Evolutionary conservation across 2,113 vertebrate genomes (phyloP), one percentile per base, ranked within the genome.

Genomic region (Sisor rabdophorus): DNA sequence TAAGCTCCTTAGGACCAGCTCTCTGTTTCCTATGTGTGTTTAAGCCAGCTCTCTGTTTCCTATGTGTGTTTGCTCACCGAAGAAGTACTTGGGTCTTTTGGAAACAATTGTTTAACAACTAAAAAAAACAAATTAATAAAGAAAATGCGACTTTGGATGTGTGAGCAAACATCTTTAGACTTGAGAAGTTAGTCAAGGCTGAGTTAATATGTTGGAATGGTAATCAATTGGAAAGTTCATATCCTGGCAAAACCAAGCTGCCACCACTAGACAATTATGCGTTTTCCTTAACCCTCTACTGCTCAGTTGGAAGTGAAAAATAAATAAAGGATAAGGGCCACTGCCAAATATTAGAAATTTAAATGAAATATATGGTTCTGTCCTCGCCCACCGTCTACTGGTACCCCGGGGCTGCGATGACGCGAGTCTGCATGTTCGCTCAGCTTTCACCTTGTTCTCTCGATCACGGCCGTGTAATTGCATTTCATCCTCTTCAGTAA

Each of bases 401-500:
- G 84, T 86, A 86, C 87, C 40, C 40, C 40, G 9, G 10, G 40
- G 40, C 40, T 84, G 75, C 69, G 79, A 73, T 19, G 83, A 87
- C 88, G 84, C 73, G 60, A 84, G 85, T 79, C 81, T 83, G 56
- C 77, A 72, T 74, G 83, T 72, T 70, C 50, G 30, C 80, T 68
- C 78, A 75, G 72, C 70, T 68, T 80, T 79, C 77, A 48, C 76
- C 79, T 73, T 71, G 22, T 77, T 77, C 67, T 76, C 83, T 79
- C 67, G 30, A 71, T 74, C 79, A 74, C 73, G 73, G 87, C 86
- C 82, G 84, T 88, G 89, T 90, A 91, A 92, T 91, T 91, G 90
- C 89, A 84, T 89, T 89, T 89, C 85, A 84, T 69, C 80, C 80
- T 72, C 83, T 52, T 81, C 59, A 78, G 83, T 85, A 86, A 86